Base-by-base conservation (phyloP, 2,888 invertebrate genomes). In the Pantelozetes paolii region DNA sequence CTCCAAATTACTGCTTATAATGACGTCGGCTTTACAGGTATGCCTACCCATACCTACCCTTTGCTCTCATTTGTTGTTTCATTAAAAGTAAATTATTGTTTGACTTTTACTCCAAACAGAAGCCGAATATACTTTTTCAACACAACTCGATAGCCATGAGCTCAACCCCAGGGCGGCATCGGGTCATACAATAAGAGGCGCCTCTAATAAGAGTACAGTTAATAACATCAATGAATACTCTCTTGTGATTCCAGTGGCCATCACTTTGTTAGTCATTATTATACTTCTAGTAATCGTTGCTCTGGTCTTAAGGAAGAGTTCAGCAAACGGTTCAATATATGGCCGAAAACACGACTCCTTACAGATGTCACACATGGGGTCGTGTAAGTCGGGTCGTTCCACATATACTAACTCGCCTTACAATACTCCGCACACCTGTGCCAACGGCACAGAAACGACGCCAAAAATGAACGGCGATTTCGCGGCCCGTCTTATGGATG, bases 1-100 rank as follows among this genome's bases (percentile, higher is more conserved):
- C 80, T 83, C 78, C 79, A 80, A 36, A 81, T 83, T n/a, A 81
- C 80, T 0, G 83, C 83, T 2, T 80, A 81, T 77, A 83, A 82
- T 77, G 81, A 81, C 32, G 82, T 82, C 18, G 83, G 83, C 1
- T 81, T 81, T 9, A 81, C 82, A 0, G 82, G 82, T 69, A 69
- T 28, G 20, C 2, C 11, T 2, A 45, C 18, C 18, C 45, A 13
- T 9, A 11, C 18, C 45, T n/a, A n/a, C 59, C 3, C 2, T 28
- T 59, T 15, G 59, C 23, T 59, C 13, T 18, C 8, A n/a, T 9
- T 20, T 28, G 50, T 28, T n/a, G n/a, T n/a, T n/a, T 9, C n/a
- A 54, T 9, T 2, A 50, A 50, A 20, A 50, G 50, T 15, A 3
- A 50, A 23, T 11, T 20, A 54, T 20, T 23, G 26, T 5, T 20